phyloP scores from a whole-genome alignment of 1,140 invertebrate species.

The Physella acuta region DNA sequence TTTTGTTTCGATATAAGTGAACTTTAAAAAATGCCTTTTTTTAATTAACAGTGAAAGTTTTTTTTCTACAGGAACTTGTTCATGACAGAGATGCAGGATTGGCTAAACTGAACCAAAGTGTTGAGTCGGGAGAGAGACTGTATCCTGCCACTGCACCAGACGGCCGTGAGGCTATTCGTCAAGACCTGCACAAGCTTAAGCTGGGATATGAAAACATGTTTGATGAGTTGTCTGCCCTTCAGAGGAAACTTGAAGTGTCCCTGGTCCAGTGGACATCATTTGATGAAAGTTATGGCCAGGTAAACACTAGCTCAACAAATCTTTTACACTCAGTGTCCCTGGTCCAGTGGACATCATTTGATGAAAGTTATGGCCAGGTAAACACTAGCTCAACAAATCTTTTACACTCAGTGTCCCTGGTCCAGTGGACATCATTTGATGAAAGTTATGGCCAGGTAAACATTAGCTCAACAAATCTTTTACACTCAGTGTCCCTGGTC shows the following conservation, averaged over 20 bases:
- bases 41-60: too few relatives aligned
- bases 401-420: too few relatives aligned
- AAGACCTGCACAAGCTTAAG: slow-evolving; percentile 74
- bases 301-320: background rate
- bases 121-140: slow-evolving; percentile 85
- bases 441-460: too few relatives aligned
- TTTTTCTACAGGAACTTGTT: slow-evolving; percentile 69
- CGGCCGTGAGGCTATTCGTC: slow-evolving; percentile 81
- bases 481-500: too few relatives aligned
- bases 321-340: too few relatives aligned
- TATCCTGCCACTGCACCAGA: slow-evolving; percentile 83
- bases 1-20: too few relatives aligned
- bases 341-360: too few relatives aligned
- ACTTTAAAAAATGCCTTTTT: too few relatives aligned
- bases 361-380: too few relatives aligned
- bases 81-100: slow-evolving; percentile 77
- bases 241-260: slow-evolving; percentile 81
- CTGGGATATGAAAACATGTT: slow-evolving; percentile 78
- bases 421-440: too few relatives aligned
- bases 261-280: slow-evolving; percentile 57
- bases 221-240: slow-evolving; percentile 64
- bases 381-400: too few relatives aligned
- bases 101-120: slow-evolving; percentile 77
- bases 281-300: slow-evolving; percentile 69
- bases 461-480: too few relatives aligned